Base-by-base conservation (phyloP, 1,140 invertebrate genomes). In the Caenorhabditis elegans region DNA sequence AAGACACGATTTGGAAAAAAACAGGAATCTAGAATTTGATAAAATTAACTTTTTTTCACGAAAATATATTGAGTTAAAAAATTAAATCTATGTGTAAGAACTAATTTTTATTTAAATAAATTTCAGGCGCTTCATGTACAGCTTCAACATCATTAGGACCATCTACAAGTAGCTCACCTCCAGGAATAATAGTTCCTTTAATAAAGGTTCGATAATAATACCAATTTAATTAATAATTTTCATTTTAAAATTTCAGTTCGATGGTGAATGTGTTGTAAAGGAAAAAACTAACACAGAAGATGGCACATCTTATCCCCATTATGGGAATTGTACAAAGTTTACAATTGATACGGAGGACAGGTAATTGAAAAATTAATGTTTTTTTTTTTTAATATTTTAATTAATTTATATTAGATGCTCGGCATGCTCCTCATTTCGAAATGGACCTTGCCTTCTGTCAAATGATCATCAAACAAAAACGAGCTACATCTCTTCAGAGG, bases 351-450 rank as follows among this genome's bases (percentile, higher is more conserved):
- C 34, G 28, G 70, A 78, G 17, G 70, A 43, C 53, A 53, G 78
- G 78, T 60, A n/a, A n/a, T n/a, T n/a, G n/a, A n/a, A n/a, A n/a
- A n/a, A n/a, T 47, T 26, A 76, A 53, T 2, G 6, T 39, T 75
- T 48, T 22, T 39, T 47, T 0, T 4, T 31, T 19, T 5, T 51
- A 31, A 0, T 11, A 19, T 49, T 15, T 15, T 48, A 28, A n/a
- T 19, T 28, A 19, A 78, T 31, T 15, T 53, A 46, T 76, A 5
- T 60, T 55, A 80, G 83, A 51, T 85, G 84, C 43, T n/a, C 60
- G 3, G 84, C 84, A 15, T 85, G 84, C 43, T 46, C 83, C 2
- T 85, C 84, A n/a, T 70, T 82, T 31, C 79, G 79, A 26, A 31
- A 39, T 17, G 39, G 65, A 26, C 77, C 47, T 24, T 76, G 83